Evolutionary conservation across 2,888 invertebrate genomes (phyloP), one percentile per base, ranked within the genome.

Genomic region (Eumerus sabulonum): DNA sequence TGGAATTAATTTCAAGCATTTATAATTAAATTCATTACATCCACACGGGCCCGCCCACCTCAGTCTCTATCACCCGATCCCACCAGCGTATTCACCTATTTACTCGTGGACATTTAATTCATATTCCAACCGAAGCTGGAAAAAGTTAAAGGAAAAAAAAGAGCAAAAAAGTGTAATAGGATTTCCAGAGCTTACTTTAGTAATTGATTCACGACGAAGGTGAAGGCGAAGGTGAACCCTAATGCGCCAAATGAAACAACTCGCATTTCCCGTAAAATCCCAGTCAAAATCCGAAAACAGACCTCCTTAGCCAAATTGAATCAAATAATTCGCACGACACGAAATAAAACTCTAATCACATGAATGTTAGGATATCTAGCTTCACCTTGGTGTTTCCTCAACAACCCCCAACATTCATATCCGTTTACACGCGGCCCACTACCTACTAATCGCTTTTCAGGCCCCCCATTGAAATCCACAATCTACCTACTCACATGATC

Each of bases 301-400:
- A 18, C 1, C n/a, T 16, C 44, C 14, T n/a, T 4, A 13, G 53
- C 42, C 19, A 71, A 56, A 48, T 36, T 53, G 47, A 76, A 51
- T 60, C 50, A 48, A 76, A 71, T 66, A 60, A 76, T 59, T 76
- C 66, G 56, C 59, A 76, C 36, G 47, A 27, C 14, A 42, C 63
- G 27, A 66, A 66, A 71, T 62, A 57, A 72, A 59, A 72, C 38
- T 50, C 45, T 51, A 76, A 72, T 71, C 60, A 51, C 48, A 64
- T 11, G 38, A 51, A 72, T 63, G 42, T 27, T 56, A 48, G 66
- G 45, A 48, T 50, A 53, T 40, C 40, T 40, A 40, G 40, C 40
- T 9, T 40, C 9, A 3, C 1, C n/a, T 9, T 40, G 12, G 40
- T 40, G 3, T 40, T 40, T 40, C 40, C 40, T n/a, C 2, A 36